Conservation (phyloP, 2,888 invertebrate genomes). For the Nephrotoma appendiculata region DNA sequence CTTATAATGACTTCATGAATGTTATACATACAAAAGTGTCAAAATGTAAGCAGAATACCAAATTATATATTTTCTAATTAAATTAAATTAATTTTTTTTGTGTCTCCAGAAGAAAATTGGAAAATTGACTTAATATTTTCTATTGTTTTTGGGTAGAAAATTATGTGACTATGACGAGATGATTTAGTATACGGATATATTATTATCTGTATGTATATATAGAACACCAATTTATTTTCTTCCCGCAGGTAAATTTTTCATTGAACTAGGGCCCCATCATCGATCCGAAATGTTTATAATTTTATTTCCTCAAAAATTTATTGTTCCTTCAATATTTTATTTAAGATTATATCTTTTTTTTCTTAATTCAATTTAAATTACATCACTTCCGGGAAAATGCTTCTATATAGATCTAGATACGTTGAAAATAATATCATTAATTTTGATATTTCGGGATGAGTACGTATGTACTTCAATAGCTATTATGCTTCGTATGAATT, state of each 20-base stretch:
- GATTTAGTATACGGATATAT: not conserved
- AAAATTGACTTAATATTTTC: not conserved
- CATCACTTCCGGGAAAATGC: not conserved
- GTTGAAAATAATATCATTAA: not conserved
- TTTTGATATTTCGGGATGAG: not conserved
- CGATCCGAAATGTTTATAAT: not conserved
- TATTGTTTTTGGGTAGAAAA: not conserved
- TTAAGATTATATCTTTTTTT: not conserved
- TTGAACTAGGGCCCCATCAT: not conserved
- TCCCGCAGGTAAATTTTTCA: not conserved
- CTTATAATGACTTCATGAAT: not conserved
- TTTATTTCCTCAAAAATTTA: not conserved
- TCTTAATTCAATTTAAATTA: not conserved
- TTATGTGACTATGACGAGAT: not conserved
- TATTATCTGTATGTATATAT: not conserved
- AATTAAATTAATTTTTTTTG: not conserved
- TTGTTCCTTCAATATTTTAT: not conserved
- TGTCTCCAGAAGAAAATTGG: not conserved
- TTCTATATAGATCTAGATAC: not conserved
- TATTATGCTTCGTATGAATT: not conserved
- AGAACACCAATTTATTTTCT: not conserved
- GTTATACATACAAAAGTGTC: not conserved
- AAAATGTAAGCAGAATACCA: not conserved
- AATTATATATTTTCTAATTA: not conserved
- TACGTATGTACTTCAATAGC: not conserved